Percentiles rank a stretch among this genome's conserved stretches.
These are phyloP conservation scores for Drosophila ohnishii DNA, from an alignment of 1,140 invertebrate genomes.

Conservation along the genomic window DNA sequence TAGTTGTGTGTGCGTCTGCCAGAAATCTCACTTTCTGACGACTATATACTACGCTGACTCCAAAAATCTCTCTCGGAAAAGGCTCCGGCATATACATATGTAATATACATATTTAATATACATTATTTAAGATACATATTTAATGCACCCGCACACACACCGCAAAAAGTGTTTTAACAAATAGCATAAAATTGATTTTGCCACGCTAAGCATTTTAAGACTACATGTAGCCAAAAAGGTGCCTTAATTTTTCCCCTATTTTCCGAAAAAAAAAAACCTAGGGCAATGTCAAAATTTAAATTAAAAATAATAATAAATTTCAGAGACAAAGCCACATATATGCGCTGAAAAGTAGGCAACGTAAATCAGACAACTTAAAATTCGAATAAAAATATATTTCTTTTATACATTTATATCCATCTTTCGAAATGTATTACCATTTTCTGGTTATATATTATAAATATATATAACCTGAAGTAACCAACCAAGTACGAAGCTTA, in stretches of 20 bases:
- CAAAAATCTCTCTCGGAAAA: slow-evolving; percentile 44
- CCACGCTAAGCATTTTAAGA: slow-evolving; percentile 62
- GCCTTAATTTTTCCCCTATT: too few relatives aligned
- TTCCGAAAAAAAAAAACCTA: too few relatives aligned
- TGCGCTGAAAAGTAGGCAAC: slow-evolving; percentile 13
- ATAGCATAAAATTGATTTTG: slow-evolving; percentile 78
- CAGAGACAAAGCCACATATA: slow-evolving; percentile 10
- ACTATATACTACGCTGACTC: slow-evolving; percentile 17
- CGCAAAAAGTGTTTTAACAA: slow-evolving; percentile 59
- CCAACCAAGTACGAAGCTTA: too few relatives aligned
- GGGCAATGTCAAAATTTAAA: slow-evolving; percentile 36
- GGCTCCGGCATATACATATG: slow-evolving; percentile 25
- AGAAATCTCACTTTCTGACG: too few relatives aligned
- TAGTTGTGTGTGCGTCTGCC: too few relatives aligned
- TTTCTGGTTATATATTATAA: neutral
- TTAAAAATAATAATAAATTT: slow-evolving; percentile 19
- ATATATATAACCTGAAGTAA: neutral
- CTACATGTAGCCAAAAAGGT: too few relatives aligned
- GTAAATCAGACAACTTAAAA: too few relatives aligned
- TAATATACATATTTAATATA: too few relatives aligned
- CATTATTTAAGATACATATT: slow-evolving; percentile 27
- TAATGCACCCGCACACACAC: slow-evolving; percentile 41
- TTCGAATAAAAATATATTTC: too few relatives aligned
- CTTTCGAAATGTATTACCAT: too few relatives aligned
- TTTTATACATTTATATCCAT: too few relatives aligned